phyloP scores from a whole-genome alignment of 2,113 vertebrate species.

The Acrocephalus arundinaceus region DNA sequence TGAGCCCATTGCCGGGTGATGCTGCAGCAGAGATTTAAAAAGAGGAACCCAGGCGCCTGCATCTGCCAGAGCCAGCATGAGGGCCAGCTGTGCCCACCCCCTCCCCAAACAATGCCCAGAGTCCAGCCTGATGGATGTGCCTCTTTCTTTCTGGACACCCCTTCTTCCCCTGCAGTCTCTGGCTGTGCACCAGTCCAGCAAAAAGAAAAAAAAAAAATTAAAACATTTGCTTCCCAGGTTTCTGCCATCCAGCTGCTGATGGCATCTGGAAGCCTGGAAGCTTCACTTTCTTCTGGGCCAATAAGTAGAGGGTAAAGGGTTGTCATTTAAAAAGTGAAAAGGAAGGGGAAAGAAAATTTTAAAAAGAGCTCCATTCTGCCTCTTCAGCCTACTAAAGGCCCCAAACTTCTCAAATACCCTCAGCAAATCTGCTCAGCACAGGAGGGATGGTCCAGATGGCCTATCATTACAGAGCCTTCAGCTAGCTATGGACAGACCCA shows the following conservation, averaged over 20 bases:
- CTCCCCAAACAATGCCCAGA: constrained; percentile 48
- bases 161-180: not conserved
- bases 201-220: constrained; percentile 3
- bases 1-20: not conserved
- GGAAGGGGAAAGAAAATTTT: not conserved
- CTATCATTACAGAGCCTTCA: not conserved
- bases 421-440: not conserved
- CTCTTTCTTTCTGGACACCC: constrained; percentile 35
- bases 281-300: not conserved
- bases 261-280: constrained; percentile 45
- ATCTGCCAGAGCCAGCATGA: constrained; percentile 56
- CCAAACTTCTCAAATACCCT: constrained; percentile 28
- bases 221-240: constrained; percentile 52
- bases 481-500: not conserved
- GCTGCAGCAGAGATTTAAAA: constrained; percentile 20
- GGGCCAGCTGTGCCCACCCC: constrained; percentile 46
- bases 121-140: constrained; percentile 39
- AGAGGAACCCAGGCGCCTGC: constrained; percentile 63
- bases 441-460: constrained; percentile 17
- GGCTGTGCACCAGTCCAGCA: not conserved
- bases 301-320: not conserved
- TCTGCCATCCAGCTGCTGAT: constrained; percentile 24
- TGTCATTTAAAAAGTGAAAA: not conserved
- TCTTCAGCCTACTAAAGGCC: not conserved
- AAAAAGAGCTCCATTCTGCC: not conserved